Base-by-base conservation (phyloP, 2,888 invertebrate species). In the Halictus quadricinctus region DNA sequence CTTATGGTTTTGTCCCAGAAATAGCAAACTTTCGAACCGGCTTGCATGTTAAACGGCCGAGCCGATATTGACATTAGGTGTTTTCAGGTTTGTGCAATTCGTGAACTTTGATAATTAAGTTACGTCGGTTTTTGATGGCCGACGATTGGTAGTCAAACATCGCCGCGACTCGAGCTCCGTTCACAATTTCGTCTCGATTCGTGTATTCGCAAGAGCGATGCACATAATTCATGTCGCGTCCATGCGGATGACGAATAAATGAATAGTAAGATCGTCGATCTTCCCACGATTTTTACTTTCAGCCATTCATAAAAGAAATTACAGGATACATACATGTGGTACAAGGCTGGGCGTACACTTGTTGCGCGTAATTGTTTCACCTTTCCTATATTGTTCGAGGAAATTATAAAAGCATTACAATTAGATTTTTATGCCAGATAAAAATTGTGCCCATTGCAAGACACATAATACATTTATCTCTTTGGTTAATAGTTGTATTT, bases 211-310 rank as follows among this genome's bases (percentile, higher is more conserved):
- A 29, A 66, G 41, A 66, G 48, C 13, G 25, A 4, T 12, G 54
- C 46, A 15, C 21, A 21, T 25, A 60, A 74, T 73, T 73, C 72
- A 54, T 4, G 36, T 36, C n/a, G 74, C 50, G 58, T 80, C 10
- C 50, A n/a, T 54, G 13, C 36, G 73, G 29, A 70, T 64, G 13
- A 8, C 10, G 36, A 54, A 25, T 73, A 78, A 60, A 54, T 46
- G 50, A 50, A 70, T 73, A 79, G 75, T 69, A 73, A 75, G 58
- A 21, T 73, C 25, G 69, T 25, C n/a, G 58, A 15, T 78, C 80
- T 76, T 66, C 80, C 76, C 60, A 88, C 86, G 79, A 86, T 88
- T 87, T 87, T 70, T 76, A 76, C 84, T 87, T 89, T 83, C 83
- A 83, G 87, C 85, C 84, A 84, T 76, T 29, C 50, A 58, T 77